Evolutionary conservation across 1,140 invertebrate species (phyloP).

Genomic region (Theocolax elegans): DNA sequence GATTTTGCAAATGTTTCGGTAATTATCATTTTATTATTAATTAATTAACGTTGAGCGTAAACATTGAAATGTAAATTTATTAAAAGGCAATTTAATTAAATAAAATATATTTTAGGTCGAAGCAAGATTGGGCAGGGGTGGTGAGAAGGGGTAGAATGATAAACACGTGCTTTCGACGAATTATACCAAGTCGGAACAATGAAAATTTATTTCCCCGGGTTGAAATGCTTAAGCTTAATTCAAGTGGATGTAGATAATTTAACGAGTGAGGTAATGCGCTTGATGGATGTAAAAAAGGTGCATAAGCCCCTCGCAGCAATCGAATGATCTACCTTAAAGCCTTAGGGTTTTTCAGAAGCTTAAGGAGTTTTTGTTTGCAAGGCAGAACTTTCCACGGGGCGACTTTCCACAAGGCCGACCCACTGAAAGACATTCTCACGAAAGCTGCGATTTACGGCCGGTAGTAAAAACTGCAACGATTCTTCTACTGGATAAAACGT

Average conservation of each 20-base stretch:
- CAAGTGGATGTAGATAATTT: neutral
- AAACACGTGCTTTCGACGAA: too few species aligned
- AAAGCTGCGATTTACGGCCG: slow-evolving; percentile 36
- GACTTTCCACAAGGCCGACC: neutral
- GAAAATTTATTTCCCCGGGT: too few species aligned
- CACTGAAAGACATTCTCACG: slow-evolving; percentile 29
- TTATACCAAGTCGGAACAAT: too few species aligned
- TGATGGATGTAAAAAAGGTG: slow-evolving; percentile 22
- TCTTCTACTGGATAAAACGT: slow-evolving; percentile 28
- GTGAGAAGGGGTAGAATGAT: too few species aligned
- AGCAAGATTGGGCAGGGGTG: too few species aligned
- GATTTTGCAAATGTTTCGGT: too few species aligned
- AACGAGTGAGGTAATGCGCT: neutral
- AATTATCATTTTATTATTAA: too few species aligned
- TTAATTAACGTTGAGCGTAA: too few species aligned
- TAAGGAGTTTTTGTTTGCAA: slow-evolving; percentile 40
- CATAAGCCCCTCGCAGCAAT: slow-evolving; percentile 8
- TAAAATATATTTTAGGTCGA: too few species aligned
- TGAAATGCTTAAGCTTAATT: too few species aligned
- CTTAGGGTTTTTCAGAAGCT: slow-evolving; percentile 23
- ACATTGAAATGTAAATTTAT: too few species aligned
- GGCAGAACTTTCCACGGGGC: neutral
- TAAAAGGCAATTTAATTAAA: too few species aligned
- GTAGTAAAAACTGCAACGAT: slow-evolving; percentile 38
- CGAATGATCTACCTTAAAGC: slow-evolving; percentile 29